Base-by-base conservation (phyloP, 2,888 invertebrate species). In the Eumerus sabulonum region DNA sequence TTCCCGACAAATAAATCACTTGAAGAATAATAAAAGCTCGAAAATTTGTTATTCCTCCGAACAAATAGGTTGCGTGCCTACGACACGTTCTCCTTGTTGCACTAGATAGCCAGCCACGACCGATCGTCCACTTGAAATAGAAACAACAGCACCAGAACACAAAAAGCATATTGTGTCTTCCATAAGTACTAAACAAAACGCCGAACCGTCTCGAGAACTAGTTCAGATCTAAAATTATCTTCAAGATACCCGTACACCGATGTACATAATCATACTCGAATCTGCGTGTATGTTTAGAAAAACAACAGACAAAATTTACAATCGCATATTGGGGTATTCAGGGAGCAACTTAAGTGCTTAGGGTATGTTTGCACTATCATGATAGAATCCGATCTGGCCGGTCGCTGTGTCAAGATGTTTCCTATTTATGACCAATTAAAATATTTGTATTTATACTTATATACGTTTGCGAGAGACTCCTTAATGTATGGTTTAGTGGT, bases 191-290 rank as follows among this genome's bases (percentile, higher is more conserved):
- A n/a, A n/a, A n/a, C n/a, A 68, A 51, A 35, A 45, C 1, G 44
- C 36, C 63, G 51, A 44, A 57, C 27, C 59, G 51, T 67, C 42
- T 40, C 36, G 50, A 18, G 57, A 67, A 68, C 11, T 59, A 60
- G 51, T 47, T 60, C 44, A 68, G 9, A 45, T 68, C 68, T 68
- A 68, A 60, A 68, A 60, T 68, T 68, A 60, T 53, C 64, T 18
- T 53, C 36, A 18, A 38, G 35, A 45, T 38, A 64, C 45, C 18
- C n/a, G n/a, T n/a, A n/a, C n/a, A n/a, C n/a, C n/a, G n/a, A n/a
- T n/a, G n/a, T n/a, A n/a, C n/a, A n/a, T n/a, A n/a, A n/a, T n/a
- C n/a, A n/a, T n/a, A n/a, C n/a, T 53, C 19, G 35, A 27, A 7
- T 27, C 27, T 57, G 45, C n/a, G n/a, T 53, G 38, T 56, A 18